Percentiles rank a stretch among this genome's conserved stretches.
Evolutionary conservation across 1,140 invertebrate species (phyloP).

Genomic region (Scaptomyza montana): DNA sequence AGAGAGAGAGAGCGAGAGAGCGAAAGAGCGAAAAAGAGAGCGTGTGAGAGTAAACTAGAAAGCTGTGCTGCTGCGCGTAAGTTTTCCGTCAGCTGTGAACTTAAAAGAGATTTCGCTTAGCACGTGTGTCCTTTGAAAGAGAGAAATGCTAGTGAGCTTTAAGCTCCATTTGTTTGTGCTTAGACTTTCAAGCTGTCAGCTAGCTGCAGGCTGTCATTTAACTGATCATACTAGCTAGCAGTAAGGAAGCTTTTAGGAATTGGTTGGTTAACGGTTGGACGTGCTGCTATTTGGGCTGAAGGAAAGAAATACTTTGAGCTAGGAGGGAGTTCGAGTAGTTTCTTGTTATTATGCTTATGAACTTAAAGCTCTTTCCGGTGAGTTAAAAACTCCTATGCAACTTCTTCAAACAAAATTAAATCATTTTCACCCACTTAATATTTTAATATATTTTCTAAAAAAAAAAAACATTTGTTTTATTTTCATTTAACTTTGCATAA

Average conservation of each 20-base stretch:
- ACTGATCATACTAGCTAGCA: constrained; percentile 10
- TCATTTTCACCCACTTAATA: too few species aligned
- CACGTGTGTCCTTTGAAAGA: constrained; percentile 66
- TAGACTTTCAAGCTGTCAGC: background rate
- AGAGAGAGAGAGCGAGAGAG: constrained; percentile 8
- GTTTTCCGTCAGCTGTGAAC: constrained; percentile 5
- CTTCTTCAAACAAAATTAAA: too few species aligned
- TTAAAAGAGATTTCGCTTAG: constrained; percentile 46
- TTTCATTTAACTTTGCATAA: too few species aligned
- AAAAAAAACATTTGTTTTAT: too few species aligned
- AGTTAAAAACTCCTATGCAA: too few species aligned
- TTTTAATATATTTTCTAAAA: too few species aligned
- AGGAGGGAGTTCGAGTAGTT: too few species aligned
- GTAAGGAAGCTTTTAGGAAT: background rate
- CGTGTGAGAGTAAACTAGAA: background rate
- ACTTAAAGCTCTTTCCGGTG: too few species aligned
- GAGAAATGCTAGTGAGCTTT: constrained; percentile 29
- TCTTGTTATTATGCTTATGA: too few species aligned
- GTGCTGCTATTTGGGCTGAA: background rate
- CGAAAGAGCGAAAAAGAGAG: background rate
- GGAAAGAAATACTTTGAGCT: too few species aligned
- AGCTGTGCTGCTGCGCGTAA: constrained; percentile 60
- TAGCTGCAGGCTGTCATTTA: background rate
- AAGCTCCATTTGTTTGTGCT: constrained; percentile 6
- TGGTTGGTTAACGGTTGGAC: background rate